Conservation (phyloP, 2,888 invertebrate genomes). For the Lordiphosa andalusiaca region DNA sequence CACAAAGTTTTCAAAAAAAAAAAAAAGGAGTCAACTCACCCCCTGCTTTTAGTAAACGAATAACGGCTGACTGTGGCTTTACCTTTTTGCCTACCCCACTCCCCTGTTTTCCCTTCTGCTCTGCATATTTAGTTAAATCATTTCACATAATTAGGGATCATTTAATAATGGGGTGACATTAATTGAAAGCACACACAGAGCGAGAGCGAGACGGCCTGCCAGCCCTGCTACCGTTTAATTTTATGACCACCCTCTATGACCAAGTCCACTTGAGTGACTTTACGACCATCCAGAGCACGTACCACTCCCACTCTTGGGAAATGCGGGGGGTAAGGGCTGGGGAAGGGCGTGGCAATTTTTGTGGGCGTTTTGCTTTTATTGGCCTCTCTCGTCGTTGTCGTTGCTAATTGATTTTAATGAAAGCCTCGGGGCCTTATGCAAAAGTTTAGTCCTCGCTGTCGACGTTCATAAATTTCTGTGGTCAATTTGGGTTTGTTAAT, state of each 20-base stretch:
- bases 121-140: constrained; percentile 77
- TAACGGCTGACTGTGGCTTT: constrained; percentile 46
- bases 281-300: constrained; percentile 55
- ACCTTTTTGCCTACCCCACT: constrained; percentile 34
- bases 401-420: constrained; percentile 73
- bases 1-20: constrained; percentile 28
- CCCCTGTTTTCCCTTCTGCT: constrained; percentile 13
- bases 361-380: constrained; percentile 69
- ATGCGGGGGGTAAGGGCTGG: constrained; percentile 3
- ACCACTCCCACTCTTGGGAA: constrained; percentile 18
- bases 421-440: constrained; percentile 37
- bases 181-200: constrained; percentile 72
- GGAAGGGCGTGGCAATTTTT: constrained; percentile 40
- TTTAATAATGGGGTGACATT: constrained; percentile 81
- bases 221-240: constrained; percentile 62
- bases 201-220: constrained; percentile 12
- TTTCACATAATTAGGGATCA: constrained; percentile 81
- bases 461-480: constrained; percentile 70
- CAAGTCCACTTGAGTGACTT: constrained; percentile 65
- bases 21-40: constrained; percentile 26
- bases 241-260: constrained; percentile 57
- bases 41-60: constrained; percentile 9
- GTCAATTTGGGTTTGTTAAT: constrained; percentile 78
- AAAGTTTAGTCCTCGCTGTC: constrained; percentile 34
- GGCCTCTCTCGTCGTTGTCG: constrained; percentile 57